Conservation (phyloP, 2,888 invertebrate genomes). For the Yponomeuta malinellus region DNA sequence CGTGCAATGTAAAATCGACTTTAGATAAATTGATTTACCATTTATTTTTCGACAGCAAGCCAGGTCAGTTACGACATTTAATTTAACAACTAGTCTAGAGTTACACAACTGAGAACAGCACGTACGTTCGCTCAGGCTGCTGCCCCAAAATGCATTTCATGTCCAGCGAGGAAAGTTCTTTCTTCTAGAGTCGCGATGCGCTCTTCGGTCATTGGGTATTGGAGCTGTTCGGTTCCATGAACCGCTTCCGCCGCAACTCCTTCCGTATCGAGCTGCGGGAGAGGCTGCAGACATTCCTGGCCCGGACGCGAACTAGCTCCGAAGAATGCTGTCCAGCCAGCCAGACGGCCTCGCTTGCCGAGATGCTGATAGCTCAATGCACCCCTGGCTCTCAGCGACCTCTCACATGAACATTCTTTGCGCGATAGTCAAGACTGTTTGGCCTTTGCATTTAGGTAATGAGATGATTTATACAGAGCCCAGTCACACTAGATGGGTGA, state of each 20-base stretch:
- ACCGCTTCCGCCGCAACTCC: slow-evolving; percentile 72
- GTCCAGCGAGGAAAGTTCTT: slow-evolving; percentile 24
- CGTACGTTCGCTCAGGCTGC: slow-evolving; percentile 27
- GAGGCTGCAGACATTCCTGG: slow-evolving; percentile 51
- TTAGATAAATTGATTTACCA: slow-evolving; percentile 18
- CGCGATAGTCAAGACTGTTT: slow-evolving; percentile 40
- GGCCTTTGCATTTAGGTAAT: too few relatives aligned
- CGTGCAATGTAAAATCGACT: slow-evolving; percentile 24
- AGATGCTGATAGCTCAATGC: slow-evolving; percentile 64
- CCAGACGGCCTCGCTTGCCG: slow-evolving; percentile 22
- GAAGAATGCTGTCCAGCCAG: slow-evolving; percentile 63
- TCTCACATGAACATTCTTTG: slow-evolving; percentile 43
- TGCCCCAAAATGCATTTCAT: slow-evolving; percentile 25
- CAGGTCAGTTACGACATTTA: slow-evolving; percentile 28
- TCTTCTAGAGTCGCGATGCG: slow-evolving; percentile 22
- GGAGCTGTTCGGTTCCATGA: slow-evolving; percentile 48
- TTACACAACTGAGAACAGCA: slow-evolving; percentile 31
- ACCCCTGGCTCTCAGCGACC: slow-evolving; percentile 35
- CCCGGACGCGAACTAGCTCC: slow-evolving; percentile 56
- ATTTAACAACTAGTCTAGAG: slow-evolving; percentile 26
- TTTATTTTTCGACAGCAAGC: slow-evolving; percentile 20
- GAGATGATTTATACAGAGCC: too few relatives aligned
- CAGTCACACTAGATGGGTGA: too few relatives aligned
- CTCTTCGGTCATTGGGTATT: slow-evolving; percentile 32
- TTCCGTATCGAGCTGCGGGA: slow-evolving; percentile 72